Base-by-base conservation (phyloP, 2,113 vertebrate species). In the Melanostigma gelatinosum region DNA sequence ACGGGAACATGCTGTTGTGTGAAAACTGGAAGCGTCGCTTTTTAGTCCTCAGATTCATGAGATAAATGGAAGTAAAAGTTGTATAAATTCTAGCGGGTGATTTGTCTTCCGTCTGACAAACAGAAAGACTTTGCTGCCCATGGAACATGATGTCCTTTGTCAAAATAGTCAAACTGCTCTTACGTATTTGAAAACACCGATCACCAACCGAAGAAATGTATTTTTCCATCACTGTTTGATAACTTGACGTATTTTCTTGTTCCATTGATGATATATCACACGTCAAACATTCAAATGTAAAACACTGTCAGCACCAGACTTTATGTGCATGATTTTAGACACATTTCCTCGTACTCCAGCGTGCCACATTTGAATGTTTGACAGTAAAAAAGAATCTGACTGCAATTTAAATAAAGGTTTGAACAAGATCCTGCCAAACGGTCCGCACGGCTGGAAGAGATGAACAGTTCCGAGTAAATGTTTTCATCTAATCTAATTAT, bases 391-490 rank as follows among this genome's bases (percentile, higher is more conserved):
- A 64, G 1, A 34, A 48, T 27, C 57, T 46, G 11, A 71, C 13
- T 44, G 20, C 18, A 38, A 77, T 63, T 48, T 10, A 34, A 80
- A 36, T 40, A n/a, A 63, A 63, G 36, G 16, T 63, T 40, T 50
- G 52, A 52, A 57, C 6, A 6, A 34, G 27, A 48, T 18, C 57
- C 12, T 0, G 0, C 11, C 46, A 74, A 80, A 58, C 0, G 15
- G 36, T 40, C 60, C 1, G 18, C 2, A 20, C 0, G 13, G 38
- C 6, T 22, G 12, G 34, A 72, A 18, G 38, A 60, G 2, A 27
- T 40, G 0, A 66, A 58, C 13, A 24, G 24, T 36, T 74, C 67
- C 46, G 9, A 54, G 13, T 9, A 1, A 42, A 27, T 38, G 57
- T 46, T 61, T 58, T 66, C 4, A 0, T 58, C 1, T 29, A 9